phyloP scores from a whole-genome alignment of 1,140 invertebrate genomes.

The Pseudomyrmex gracilis region DNA sequence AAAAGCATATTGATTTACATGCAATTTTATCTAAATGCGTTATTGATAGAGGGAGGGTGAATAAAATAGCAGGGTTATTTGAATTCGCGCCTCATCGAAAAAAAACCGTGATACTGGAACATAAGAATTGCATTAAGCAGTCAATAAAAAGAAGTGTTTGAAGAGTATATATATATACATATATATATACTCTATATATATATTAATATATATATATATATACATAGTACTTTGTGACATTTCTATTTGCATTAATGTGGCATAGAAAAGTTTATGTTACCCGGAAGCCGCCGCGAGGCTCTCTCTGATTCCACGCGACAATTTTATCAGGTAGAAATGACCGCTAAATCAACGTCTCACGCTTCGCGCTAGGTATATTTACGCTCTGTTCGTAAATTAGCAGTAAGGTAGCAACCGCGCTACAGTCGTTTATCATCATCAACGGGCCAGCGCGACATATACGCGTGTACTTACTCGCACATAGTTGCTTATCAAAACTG shows the following conservation, averaged over 20 bases:
- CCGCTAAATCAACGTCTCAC: constrained; percentile 47
- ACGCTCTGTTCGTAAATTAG: constrained; percentile 41
- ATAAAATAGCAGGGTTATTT: background rate
- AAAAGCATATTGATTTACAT: constrained; percentile 21
- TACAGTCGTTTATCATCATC: constrained; percentile 71
- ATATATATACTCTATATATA: no score
- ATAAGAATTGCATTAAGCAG: background rate
- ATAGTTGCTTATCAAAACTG: constrained; percentile 76
- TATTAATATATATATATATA: no score
- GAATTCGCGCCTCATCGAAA: background rate
- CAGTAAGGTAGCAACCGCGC: constrained; percentile 61
- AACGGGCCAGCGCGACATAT: constrained; percentile 51
- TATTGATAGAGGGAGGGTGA: background rate
- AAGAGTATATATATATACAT: background rate
- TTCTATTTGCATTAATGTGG: no score
- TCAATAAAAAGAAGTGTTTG: background rate
- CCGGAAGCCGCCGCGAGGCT: background rate
- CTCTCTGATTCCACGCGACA: background rate
- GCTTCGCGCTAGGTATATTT: background rate
- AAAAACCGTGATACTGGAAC: background rate
- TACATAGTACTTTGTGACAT: no score
- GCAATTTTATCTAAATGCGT: constrained; percentile 19
- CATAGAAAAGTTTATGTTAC: background rate
- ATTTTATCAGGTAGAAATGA: constrained; percentile 37
- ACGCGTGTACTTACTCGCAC: constrained; percentile 65